Conservation (phyloP, 2,113 vertebrate genomes). For the Pristiophorus japonicus region DNA sequence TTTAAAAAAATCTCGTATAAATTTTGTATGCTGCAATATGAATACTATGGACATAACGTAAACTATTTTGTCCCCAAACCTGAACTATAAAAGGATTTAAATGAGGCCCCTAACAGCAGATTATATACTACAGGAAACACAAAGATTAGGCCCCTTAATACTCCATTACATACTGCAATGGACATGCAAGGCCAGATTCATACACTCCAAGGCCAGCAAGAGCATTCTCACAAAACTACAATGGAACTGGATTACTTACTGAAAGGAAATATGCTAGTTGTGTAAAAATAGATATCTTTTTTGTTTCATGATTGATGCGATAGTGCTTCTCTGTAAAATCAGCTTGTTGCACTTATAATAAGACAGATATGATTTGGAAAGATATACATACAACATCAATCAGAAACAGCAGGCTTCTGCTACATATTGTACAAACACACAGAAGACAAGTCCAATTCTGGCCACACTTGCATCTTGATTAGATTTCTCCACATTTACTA, state of each 20-base stretch:
- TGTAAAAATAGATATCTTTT: neutral
- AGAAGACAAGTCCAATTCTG: neutral
- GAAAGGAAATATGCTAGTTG: neutral
- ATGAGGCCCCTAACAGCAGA: neutral
- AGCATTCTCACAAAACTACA: neutral
- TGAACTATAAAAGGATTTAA: neutral
- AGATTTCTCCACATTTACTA: neutral
- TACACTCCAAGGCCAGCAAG: neutral
- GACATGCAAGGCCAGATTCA: conserved; percentile 52
- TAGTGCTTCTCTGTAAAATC: neutral
- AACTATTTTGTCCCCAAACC: neutral
- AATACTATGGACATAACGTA: too few species aligned
- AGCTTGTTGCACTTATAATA: neutral
- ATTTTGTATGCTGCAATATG: neutral
- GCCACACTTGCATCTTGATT: neutral
- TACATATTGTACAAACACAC: neutral
- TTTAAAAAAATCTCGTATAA: neutral
- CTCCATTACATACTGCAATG: conserved; percentile 25
- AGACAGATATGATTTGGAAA: neutral
- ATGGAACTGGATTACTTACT: neutral
- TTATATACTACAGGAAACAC: neutral
- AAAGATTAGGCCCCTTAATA: neutral
- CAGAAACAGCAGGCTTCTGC: neutral
- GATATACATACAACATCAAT: neutral
- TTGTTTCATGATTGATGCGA: neutral